phyloP scores from a whole-genome alignment of 1,140 invertebrate genomes.

The Helicoverpa zea region DNA sequence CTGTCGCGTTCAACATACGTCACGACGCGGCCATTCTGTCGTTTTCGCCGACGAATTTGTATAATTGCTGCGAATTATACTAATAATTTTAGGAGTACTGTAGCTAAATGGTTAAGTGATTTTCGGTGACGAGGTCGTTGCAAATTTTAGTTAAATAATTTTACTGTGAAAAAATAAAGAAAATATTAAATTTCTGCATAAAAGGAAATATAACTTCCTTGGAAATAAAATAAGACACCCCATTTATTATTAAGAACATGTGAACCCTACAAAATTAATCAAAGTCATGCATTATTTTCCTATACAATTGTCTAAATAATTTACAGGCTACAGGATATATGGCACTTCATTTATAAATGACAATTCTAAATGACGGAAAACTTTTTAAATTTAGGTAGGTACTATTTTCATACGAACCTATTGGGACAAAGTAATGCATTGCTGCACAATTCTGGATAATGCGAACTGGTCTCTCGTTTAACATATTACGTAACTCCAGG shows the following conservation, averaged over 20 bases:
- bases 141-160: background rate
- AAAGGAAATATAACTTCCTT: too few species aligned
- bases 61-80: constrained; percentile 24
- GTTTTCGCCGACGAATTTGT: constrained; percentile 18
- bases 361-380: too few species aligned
- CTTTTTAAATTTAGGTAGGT: too few species aligned
- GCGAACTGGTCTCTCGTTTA: background rate
- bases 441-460: background rate
- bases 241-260: too few species aligned
- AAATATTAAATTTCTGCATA: too few species aligned
- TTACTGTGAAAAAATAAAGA: too few species aligned
- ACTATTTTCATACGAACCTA: background rate
- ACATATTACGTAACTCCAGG: constrained; percentile 6
- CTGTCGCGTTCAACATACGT: constrained; percentile 41
- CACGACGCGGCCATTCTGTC: constrained; percentile 7
- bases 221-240: too few species aligned
- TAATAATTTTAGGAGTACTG: constrained; percentile 3
- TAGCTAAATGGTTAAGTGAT: background rate
- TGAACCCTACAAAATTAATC: too few species aligned
- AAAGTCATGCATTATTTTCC: too few species aligned
- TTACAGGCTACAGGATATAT: too few species aligned
- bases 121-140: background rate
- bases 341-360: too few species aligned
- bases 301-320: too few species aligned
- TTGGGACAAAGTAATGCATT: background rate